Percentiles rank a stretch among this genome's conserved stretches.
phyloP scores from a whole-genome alignment of 2,888 invertebrate genomes.

The Augochlorella aurata region DNA sequence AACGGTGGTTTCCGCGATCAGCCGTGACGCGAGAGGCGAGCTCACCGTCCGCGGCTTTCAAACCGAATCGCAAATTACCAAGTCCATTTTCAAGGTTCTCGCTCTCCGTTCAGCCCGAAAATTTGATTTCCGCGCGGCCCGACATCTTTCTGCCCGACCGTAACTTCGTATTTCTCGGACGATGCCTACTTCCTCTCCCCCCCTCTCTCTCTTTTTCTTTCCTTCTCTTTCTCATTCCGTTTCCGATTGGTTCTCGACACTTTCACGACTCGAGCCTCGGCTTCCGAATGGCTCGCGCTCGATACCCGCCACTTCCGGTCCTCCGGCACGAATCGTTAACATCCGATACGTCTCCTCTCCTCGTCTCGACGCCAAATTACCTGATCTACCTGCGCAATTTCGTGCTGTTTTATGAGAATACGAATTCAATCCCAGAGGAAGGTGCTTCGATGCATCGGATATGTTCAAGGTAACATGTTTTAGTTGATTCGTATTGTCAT shows the following conservation, averaged over 20 bases:
- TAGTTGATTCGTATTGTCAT: background rate
- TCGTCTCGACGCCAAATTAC: slow-evolving; percentile 23
- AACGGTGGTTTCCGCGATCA: slow-evolving; percentile 21
- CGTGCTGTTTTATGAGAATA: slow-evolving; percentile 8
- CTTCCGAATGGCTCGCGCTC: slow-evolving; percentile 7
- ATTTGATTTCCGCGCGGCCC: slow-evolving; percentile 60
- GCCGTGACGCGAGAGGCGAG: slow-evolving; percentile 20
- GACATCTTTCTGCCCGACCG: slow-evolving; percentile 19
- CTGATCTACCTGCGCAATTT: slow-evolving; percentile 21
- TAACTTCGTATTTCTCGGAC: slow-evolving; percentile 26
- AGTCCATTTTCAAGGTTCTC: slow-evolving; percentile 63
- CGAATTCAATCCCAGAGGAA: background rate
- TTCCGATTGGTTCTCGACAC: slow-evolving; percentile 6
- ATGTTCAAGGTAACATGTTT: background rate
- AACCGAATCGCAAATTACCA: slow-evolving; percentile 61
- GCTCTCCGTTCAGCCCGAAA: slow-evolving; percentile 52
- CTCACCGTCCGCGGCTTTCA: slow-evolving; percentile 35
- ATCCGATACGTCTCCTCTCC: slow-evolving; percentile 29
- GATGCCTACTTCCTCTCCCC: background rate
- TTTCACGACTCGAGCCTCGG: slow-evolving; percentile 21
- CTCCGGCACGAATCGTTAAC: slow-evolving; percentile 39
- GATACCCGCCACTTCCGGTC: slow-evolving; percentile 20
- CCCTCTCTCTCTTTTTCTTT: background rate
- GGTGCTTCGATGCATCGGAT: background rate
- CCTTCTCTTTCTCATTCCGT: background rate